These are phyloP conservation scores for Helicolenus hilgendorfi DNA, from an alignment of 2,797 vertebrate genomes.

Conservation along the genomic window DNA sequence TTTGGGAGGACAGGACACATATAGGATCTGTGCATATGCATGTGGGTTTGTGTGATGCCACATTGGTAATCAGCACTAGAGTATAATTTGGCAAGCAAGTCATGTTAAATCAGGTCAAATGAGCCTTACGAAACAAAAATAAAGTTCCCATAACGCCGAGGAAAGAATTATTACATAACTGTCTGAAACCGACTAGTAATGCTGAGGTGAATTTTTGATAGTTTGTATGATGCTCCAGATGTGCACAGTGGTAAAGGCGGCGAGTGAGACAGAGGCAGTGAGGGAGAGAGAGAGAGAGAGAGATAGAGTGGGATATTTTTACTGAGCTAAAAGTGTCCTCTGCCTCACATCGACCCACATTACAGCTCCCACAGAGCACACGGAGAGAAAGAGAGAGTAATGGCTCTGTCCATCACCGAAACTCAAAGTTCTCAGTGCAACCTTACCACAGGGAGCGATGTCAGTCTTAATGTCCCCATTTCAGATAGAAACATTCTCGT, in stretches of 20 bases:
- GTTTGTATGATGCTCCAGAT: slow-evolving; percentile 51
- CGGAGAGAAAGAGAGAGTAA: slow-evolving; percentile 54
- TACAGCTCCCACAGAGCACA: slow-evolving; percentile 73
- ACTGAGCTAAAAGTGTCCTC: slow-evolving; percentile 88
- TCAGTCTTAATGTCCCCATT: slow-evolving; percentile 59
- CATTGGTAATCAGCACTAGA: slow-evolving; percentile 2
- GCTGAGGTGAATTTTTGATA: slow-evolving; percentile 25
- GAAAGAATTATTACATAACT: slow-evolving; percentile 36
- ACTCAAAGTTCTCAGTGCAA: slow-evolving; percentile 45
- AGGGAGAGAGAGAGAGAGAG: slow-evolving; percentile 52
- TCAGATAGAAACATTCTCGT: slow-evolving; percentile 33
- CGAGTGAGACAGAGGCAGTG: slow-evolving; percentile 7
- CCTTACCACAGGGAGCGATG: slow-evolving; percentile 53
- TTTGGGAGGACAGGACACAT: slow-evolving; percentile 29
- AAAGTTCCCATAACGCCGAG: slow-evolving; percentile 33
- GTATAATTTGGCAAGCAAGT: slow-evolving; percentile 26
- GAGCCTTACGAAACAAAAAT: slow-evolving; percentile 35
- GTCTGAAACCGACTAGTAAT: slow-evolving; percentile 22
- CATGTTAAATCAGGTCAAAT: slow-evolving; percentile 52
- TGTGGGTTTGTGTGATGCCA: slow-evolving; percentile 8
- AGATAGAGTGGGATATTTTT: slow-evolving; percentile 84
- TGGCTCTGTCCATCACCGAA: slow-evolving; percentile 67
- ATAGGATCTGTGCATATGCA: background rate
- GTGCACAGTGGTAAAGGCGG: slow-evolving; percentile 35
- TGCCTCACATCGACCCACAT: slow-evolving; percentile 88